Percentiles rank a stretch among this genome's conserved stretches.
Conservation (phyloP, 2,797 vertebrate species). For the Argentina silus region DNA sequence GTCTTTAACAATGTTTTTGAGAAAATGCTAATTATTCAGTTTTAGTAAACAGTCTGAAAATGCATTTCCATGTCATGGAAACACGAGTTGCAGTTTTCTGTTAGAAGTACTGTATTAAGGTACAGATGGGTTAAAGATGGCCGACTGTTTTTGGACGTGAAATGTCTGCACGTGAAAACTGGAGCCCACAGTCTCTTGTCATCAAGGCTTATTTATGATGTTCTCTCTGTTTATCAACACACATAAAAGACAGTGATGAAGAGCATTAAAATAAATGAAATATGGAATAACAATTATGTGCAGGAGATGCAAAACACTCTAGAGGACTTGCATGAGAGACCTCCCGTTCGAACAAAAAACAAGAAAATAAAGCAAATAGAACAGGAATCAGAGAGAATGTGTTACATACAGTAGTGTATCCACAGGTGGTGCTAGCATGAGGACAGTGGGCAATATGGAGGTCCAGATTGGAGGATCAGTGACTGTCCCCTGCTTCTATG, state of each 20-base stretch:
- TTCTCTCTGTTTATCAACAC: not conserved
- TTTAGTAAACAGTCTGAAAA: too few species aligned
- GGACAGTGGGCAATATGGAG: slow-evolving; percentile 34
- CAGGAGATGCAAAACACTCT: not conserved
- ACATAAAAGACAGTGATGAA: not conserved
- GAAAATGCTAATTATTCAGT: not conserved
- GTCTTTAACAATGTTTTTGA: not conserved
- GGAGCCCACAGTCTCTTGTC: not conserved
- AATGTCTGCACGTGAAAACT: not conserved
- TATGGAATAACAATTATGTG: not conserved
- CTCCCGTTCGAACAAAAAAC: not conserved
- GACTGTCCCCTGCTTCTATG: slow-evolving; percentile 32
- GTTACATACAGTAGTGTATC: slow-evolving; percentile 27
- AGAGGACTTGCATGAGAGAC: not conserved
- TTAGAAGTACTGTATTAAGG: too few species aligned
- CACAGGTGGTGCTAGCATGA: slow-evolving; percentile 40
- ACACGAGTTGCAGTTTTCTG: too few species aligned
- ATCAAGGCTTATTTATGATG: not conserved
- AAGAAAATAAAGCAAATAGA: slow-evolving; percentile 19
- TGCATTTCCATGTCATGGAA: not conserved
- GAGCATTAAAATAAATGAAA: too few species aligned
- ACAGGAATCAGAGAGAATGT: too few species aligned
- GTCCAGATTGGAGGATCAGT: slow-evolving; percentile 37
- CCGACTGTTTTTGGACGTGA: too few species aligned
- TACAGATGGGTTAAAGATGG: too few species aligned